Percentiles rank a stretch among this genome's conserved stretches.
Conservation (phyloP, 2,888 invertebrate genomes). For the Standfussiana lucernea region DNA sequence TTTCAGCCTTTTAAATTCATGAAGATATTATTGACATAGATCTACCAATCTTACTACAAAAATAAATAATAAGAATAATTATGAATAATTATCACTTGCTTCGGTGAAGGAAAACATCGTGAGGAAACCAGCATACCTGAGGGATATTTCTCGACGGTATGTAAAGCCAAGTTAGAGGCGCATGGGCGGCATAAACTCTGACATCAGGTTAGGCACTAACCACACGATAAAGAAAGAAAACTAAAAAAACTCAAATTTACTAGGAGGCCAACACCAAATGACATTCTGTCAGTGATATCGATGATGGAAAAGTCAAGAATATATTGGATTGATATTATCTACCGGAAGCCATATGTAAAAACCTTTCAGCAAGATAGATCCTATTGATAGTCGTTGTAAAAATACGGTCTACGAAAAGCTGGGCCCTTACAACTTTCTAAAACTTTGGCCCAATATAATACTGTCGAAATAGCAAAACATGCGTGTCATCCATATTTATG, state of each 20-base stretch:
- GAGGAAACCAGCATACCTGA: no score
- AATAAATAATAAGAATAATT: no score
- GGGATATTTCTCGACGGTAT: no score
- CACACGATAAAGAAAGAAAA: no score
- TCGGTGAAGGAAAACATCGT: no score
- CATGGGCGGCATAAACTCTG: no score
- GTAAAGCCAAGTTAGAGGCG: no score
- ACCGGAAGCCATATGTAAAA: not conserved
- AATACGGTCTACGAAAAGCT: not conserved
- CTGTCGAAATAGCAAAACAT: not conserved
- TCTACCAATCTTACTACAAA: not conserved
- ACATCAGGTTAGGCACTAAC: no score
- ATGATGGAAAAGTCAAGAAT: not conserved
- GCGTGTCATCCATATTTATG: slow-evolving; percentile 18
- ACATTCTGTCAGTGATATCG: not conserved
- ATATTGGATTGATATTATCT: not conserved
- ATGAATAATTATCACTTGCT: no score
- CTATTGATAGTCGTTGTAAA: not conserved
- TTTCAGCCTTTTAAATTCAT: slow-evolving; percentile 5
- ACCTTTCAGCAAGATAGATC: not conserved
- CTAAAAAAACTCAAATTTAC: not conserved
- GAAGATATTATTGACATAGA: not conserved
- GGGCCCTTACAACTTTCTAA: not conserved
- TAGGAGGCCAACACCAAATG: not conserved
- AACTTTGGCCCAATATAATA: not conserved